phyloP scores from a whole-genome alignment of 2,888 invertebrate species.

The Epiblema foenella region DNA sequence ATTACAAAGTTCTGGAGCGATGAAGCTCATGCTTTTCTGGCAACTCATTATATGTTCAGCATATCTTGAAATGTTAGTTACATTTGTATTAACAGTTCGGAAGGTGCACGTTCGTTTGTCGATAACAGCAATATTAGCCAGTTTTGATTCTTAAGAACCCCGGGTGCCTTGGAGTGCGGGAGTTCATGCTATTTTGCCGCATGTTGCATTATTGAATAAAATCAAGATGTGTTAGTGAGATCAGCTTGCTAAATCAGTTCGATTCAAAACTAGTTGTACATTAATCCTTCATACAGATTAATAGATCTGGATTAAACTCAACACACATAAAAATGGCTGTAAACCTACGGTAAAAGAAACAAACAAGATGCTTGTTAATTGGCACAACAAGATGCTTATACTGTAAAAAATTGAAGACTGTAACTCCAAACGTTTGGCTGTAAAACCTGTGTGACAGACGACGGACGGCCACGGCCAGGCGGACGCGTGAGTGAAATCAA shows the following conservation, averaged over 20 bases:
- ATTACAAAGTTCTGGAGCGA: background rate
- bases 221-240: background rate
- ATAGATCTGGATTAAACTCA: too few species aligned
- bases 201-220: background rate
- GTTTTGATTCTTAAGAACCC: background rate
- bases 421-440: too few species aligned
- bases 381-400: too few species aligned
- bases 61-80: constrained; percentile 13
- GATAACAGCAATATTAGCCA: background rate
- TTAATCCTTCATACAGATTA: too few species aligned
- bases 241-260: background rate
- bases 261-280: too few species aligned
- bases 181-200: background rate
- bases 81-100: background rate
- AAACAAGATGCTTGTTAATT: too few species aligned
- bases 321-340: too few species aligned
- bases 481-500: too few species aligned
- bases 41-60: background rate
- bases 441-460: too few species aligned
- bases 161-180: background rate
- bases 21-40: background rate
- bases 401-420: too few species aligned
- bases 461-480: too few species aligned
- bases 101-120: background rate
- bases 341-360: too few species aligned